Evolutionary conservation across 2,888 invertebrate species (phyloP), one percentile per base, ranked within the genome.

Genomic region (Tiliacea citrago): DNA sequence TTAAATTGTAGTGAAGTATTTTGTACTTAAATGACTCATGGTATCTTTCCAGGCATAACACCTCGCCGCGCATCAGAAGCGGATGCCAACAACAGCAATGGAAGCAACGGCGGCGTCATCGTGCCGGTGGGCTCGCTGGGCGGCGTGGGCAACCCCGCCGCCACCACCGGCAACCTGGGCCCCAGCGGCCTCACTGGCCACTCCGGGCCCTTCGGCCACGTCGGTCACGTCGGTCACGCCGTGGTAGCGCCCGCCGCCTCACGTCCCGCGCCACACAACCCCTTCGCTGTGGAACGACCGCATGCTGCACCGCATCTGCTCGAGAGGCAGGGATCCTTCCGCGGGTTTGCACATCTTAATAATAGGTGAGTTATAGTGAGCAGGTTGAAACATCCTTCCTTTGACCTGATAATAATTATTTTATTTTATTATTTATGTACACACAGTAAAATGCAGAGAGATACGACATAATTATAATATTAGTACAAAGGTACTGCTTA

Each of bases 271-370:
- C 93, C 97, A 60, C 97, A 98, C 91, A 99, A 99, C 96, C 99
- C 99, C 2, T 98, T 98, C 94, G 99, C 99, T 16, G 99, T 99
- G 88, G 99, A 99, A 93, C 97, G 99, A 70, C 99, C 99, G 4
- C 99, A 99, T 92, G 99, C 99, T 76, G 99, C 99, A 60, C 98
- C 98, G 51, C 98, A 98, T 85, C 98, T 99, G 97, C 97, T 99
- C 73, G 98, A 99, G 94, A 97, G 99, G 51, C 99, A 99, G 96
- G 99, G 99, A 85, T 99, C 99, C 81, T 99, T 99, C 97, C 97
- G 99, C 71, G 99, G 99, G 67, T 98, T 99, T 94, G 97, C 98
- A 88, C 98, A 98, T 90, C 96, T 98, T 57, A 97, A 97, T 87
- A 96, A 96, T 91, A 96, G 95, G 96, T 96, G 62, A 42, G 16